Evolutionary conservation across 1,140 invertebrate genomes (phyloP).

Genomic region (Aphelenchoides avenae): DNA sequence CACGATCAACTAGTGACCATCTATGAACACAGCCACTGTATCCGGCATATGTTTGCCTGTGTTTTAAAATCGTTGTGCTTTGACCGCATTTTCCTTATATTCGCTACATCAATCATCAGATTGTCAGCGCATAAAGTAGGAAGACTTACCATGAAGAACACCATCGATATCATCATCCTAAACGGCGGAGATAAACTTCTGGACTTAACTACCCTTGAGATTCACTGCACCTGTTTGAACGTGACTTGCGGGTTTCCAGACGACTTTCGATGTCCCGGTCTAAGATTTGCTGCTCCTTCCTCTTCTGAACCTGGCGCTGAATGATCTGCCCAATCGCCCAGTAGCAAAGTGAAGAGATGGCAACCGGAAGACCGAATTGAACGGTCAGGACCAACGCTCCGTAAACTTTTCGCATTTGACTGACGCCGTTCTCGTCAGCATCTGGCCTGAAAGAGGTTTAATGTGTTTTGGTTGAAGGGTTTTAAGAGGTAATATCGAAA

Average conservation of each 20-base stretch:
- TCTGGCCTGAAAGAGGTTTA: conserved; percentile 50
- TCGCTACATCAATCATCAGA: no score
- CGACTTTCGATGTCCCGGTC: conserved; percentile 51
- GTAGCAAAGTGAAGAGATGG: conserved; percentile 56
- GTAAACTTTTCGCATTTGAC: conserved; percentile 47
- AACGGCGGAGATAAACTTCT: not conserved
- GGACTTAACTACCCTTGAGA: conserved; percentile 4
- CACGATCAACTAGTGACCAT: not conserved
- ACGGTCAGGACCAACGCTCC: conserved; percentile 49
- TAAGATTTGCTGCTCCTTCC: conserved; percentile 50
- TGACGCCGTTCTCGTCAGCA: conserved; percentile 29
- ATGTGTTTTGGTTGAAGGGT: conserved; percentile 10
- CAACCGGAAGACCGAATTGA: conserved; percentile 52
- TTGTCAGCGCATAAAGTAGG: not conserved
- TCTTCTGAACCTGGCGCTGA: conserved; percentile 44
- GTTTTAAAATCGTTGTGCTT: not conserved
- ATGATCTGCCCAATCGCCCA: conserved; percentile 47
- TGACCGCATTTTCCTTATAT: conserved; percentile 11
- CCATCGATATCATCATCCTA: conserved; percentile 52
- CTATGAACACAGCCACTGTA: not conserved
- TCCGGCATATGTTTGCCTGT: not conserved
- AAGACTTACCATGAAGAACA: not conserved
- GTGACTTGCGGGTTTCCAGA: conserved; percentile 46
- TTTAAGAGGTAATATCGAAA: no score
- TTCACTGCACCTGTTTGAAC: conserved; percentile 37